A percentile compares a stretch with the other conserved stretches of the same genome.
Conservation (phyloP, 2,113 vertebrate genomes). For the Ctenomys sociabilis region DNA sequence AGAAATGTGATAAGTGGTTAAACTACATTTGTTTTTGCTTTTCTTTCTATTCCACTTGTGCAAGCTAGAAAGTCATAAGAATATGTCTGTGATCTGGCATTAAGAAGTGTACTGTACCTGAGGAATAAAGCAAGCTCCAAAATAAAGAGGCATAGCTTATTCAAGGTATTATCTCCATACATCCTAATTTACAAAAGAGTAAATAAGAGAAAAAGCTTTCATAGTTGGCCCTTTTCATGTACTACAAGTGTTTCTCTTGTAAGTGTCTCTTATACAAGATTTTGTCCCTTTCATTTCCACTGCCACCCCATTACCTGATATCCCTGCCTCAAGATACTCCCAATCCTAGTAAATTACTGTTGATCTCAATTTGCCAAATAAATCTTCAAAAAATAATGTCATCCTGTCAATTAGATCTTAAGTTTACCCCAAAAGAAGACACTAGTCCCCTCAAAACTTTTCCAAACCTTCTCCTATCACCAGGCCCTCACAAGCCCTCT, state of each 20-base stretch:
- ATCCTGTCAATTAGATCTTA: background rate
- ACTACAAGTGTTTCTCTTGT: background rate
- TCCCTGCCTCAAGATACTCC: background rate
- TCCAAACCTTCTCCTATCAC: background rate
- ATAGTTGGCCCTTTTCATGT: slow-evolving; percentile 15
- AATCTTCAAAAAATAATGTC: slow-evolving; percentile 47
- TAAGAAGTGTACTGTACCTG: background rate
- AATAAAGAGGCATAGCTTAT: background rate
- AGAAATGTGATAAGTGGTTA: slow-evolving; percentile 53
- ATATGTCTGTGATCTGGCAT: background rate
- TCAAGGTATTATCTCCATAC: background rate
- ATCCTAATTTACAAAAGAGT: background rate
- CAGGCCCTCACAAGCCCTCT: background rate
- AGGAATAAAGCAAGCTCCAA: background rate
- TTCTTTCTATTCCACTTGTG: slow-evolving; percentile 39
- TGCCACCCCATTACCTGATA: background rate
- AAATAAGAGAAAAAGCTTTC: background rate
- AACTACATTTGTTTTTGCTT: slow-evolving; percentile 50
- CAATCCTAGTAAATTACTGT: background rate
- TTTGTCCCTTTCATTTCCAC: background rate
- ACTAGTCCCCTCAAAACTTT: slow-evolving; percentile 19
- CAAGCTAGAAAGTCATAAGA: slow-evolving; percentile 3
- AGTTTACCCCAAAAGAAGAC: slow-evolving; percentile 15
- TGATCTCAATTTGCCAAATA: slow-evolving; percentile 20
- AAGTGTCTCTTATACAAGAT: background rate